These are phyloP conservation scores for Pristionchus fissidentatus DNA, from an alignment of 2,888 invertebrate species.

Conservation along the genomic window DNA sequence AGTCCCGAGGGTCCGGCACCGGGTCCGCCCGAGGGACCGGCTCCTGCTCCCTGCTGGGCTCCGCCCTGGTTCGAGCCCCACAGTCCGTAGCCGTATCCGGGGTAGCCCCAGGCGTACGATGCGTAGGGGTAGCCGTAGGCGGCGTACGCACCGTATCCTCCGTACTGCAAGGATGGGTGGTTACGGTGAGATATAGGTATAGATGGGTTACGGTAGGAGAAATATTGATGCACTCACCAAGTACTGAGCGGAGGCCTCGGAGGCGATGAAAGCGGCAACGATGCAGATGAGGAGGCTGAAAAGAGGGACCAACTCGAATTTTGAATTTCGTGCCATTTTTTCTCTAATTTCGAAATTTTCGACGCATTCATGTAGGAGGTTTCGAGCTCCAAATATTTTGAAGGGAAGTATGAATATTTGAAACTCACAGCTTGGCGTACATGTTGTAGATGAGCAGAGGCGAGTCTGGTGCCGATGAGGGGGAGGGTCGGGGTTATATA, in stretches of 20 bases:
- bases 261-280: constrained; percentile 34
- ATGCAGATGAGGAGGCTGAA: constrained; percentile 42
- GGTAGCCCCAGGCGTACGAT: constrained; percentile 36
- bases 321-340: constrained; percentile 7
- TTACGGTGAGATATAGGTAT: not conserved
- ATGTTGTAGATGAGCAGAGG: constrained; percentile 26
- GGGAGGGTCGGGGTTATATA: constrained; percentile 2
- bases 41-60: not conserved
- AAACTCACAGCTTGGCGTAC: constrained; percentile 43
- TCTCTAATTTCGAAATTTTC: not conserved
- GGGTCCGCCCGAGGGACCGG: not conserved
- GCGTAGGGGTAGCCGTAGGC: constrained; percentile 24
- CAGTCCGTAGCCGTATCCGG: constrained; percentile 32
- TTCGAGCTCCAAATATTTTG: not conserved
- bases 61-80: constrained; percentile 41
- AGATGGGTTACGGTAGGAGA: not conserved
- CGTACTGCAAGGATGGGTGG: not conserved
- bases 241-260: constrained; percentile 35
- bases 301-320: not conserved
- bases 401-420: not conserved
- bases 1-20: constrained; percentile 28
- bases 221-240: not conserved
- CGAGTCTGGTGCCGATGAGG: not conserved
- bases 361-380: not conserved
- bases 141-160: not conserved